Evolutionary conservation across 2,113 vertebrate genomes (phyloP).

Genomic region (Megaleporinus macrocephalus): DNA sequence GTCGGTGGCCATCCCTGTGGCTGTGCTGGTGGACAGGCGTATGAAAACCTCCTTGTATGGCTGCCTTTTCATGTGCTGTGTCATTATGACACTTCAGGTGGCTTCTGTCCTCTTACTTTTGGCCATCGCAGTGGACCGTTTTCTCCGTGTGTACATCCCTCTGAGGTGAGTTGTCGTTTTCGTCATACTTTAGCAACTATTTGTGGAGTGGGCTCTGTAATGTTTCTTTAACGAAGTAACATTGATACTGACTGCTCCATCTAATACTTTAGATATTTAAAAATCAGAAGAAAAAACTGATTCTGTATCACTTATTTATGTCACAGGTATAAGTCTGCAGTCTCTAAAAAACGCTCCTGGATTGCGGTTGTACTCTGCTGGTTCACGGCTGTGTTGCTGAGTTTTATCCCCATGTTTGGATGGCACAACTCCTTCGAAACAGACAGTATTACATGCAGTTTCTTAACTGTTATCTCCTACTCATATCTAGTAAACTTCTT

Average conservation of each 20-base stretch:
- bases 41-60: no score
- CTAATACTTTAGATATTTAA: not conserved
- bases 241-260: no score
- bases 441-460: constrained; percentile 60
- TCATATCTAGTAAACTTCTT: constrained; percentile 85
- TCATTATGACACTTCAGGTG: no score
- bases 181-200: no score
- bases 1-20: no score
- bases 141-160: no score
- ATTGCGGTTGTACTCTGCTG: constrained; percentile 80
- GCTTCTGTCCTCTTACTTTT: no score
- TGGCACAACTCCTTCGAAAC: constrained; percentile 69
- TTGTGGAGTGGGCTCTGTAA: no score
- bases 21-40: no score
- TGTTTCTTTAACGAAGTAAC: not conserved
- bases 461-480: constrained; percentile 73
- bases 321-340: constrained; percentile 6
- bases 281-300: not conserved
- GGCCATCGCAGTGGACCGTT: no score
- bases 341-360: constrained; percentile 71
- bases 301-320: not conserved
- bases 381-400: constrained; percentile 77
- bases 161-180: no score
- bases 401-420: constrained; percentile 84
- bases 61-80: no score